A percentile compares a stretch with the other conserved stretches of the same genome.
Conservation (phyloP, 2,797 vertebrate species). For the Rhabdomys pumilio region DNA sequence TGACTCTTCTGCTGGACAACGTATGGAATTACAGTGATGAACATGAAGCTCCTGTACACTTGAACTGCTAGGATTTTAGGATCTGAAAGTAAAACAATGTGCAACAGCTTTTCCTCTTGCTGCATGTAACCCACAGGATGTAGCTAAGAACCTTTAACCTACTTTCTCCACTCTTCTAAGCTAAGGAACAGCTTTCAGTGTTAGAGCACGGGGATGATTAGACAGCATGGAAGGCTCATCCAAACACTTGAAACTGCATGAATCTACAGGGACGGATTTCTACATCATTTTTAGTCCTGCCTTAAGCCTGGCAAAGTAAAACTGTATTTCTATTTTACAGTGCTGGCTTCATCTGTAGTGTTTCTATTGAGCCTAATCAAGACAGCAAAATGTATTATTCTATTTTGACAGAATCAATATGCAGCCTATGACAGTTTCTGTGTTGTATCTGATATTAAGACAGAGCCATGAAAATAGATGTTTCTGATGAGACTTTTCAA, state of each 20-base stretch:
- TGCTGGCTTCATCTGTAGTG: slow-evolving; percentile 68
- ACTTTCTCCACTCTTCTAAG: not conserved
- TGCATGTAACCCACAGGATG: not conserved
- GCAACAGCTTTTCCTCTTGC: not conserved
- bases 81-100: not conserved
- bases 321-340: slow-evolving; percentile 68
- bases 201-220: not conserved
- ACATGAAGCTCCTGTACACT: not conserved
- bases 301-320: slow-evolving; percentile 60
- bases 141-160: not conserved
- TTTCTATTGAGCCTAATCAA: slow-evolving; percentile 63
- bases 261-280: not conserved
- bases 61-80: not conserved
- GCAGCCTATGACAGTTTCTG: slow-evolving; percentile 76
- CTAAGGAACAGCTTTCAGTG: not conserved
- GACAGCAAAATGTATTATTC: slow-evolving; percentile 38
- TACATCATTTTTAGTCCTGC: not conserved
- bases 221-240: not conserved
- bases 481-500: slow-evolving; percentile 76
- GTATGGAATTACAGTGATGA: not conserved
- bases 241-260: not conserved
- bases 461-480: slow-evolving; percentile 73
- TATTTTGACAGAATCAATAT: slow-evolving; percentile 67
- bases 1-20: not conserved
- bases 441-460: slow-evolving; percentile 75